Evolutionary conservation across 2,888 invertebrate genomes (phyloP), one percentile per base, ranked within the genome.

Genomic region (Brachypalpus laphriformis): DNA sequence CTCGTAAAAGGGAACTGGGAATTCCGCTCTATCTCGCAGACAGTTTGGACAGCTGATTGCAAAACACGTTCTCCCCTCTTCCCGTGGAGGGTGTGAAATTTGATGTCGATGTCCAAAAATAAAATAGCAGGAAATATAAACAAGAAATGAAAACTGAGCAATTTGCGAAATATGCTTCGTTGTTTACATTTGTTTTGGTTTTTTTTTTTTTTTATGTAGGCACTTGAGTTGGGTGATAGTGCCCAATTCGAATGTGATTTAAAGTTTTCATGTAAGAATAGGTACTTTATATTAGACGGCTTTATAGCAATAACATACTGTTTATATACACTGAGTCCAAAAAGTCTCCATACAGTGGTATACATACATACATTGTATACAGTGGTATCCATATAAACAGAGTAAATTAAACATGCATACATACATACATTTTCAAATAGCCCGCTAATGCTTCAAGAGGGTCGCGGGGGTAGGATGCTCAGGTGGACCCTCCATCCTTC

Each of bases 1-100:
- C 25, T 5, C 25, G 5, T 25, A 4, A 16, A 5, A 14, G 18
- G n/a, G 14, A 34, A 40, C n/a, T 57, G 11, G 57, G 37, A 9
- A 7, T 14, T 56, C 45, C 28, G 14, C 14, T 56, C 4, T 42
- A 7, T 20, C 28, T 28, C 25, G 4, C 54, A 68, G 66, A 40
- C 11, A 18, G 11, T 2, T 0, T 16, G n/a, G 25, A 18, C 74
- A 65, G 25, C 31, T 37, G 74, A 63, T 74, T 63, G 34, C 54
- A 20, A 61, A 51, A 63, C 54, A 54, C 31, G 31, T 63, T 74
- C 20, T 28, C n/a, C n/a, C n/a, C n/a, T n/a, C n/a, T 25, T 9
- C 9, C 22, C 42, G 2, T 20, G 1, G 11, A 20, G 8, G 7
- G 6, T 54, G 54, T 56, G 37, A 25, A 11, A 28, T 16, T 56